Conservation (phyloP, 1,140 invertebrate species). For the Diabrotica undecimpunctata region DNA sequence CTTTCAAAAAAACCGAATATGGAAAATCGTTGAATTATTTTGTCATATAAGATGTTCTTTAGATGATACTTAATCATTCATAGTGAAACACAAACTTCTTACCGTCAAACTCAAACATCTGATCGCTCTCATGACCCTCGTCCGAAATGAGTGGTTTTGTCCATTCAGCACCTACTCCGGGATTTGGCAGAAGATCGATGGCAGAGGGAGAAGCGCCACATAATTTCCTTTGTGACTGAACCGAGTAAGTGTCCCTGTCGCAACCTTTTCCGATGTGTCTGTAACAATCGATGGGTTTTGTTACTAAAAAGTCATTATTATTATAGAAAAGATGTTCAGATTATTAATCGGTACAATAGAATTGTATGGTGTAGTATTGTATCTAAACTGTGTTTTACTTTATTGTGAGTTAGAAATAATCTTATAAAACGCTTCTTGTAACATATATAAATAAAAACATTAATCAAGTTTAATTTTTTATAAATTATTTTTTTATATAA, state of each 20-base stretch:
- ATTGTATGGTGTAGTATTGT: no score
- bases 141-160: conserved; percentile 83
- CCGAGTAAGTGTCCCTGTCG: conserved; percentile 87
- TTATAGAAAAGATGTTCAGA: background rate
- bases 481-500: no score
- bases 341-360: no score
- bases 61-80: no score
- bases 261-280: conserved; percentile 85
- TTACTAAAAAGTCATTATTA: background rate
- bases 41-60: no score
- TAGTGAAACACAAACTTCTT: background rate
- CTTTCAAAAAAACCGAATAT: no score
- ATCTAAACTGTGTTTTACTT: no score
- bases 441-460: no score
- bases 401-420: no score
- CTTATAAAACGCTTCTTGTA: no score
- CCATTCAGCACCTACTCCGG: conserved; percentile 77
- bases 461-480: no score
- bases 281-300: conserved; percentile 1
- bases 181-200: conserved; percentile 84
- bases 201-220: conserved; percentile 67
- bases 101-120: conserved; percentile 94
- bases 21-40: no score
- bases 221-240: conserved; percentile 83
- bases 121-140: conserved; percentile 80